A percentile compares a stretch with the other conserved stretches of the same genome.
Evolutionary conservation across 2,113 vertebrate genomes (phyloP).

Genomic region (Porphyrio hochstetteri): DNA sequence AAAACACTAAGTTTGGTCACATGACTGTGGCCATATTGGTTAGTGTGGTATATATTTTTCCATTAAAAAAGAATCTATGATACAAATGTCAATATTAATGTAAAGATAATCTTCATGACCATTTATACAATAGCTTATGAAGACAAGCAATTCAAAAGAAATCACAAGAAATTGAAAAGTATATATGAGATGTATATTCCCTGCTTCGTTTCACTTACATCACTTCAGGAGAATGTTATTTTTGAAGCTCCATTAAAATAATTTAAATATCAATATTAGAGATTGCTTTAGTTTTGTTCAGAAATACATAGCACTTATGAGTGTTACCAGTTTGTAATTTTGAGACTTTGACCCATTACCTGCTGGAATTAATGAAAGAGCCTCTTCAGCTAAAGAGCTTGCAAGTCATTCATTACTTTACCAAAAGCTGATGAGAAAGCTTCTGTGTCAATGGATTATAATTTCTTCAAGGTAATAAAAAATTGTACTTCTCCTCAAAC

Average conservation of each 20-base stretch:
- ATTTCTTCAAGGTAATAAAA: neutral
- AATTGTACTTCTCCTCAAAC: neutral
- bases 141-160: neutral
- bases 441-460: neutral
- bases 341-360: neutral
- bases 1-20: neutral
- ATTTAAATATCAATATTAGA: neutral
- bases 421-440: neutral
- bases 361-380: neutral
- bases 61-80: neutral
- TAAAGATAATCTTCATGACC: neutral
- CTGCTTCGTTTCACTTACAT: neutral
- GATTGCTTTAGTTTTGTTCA: neutral
- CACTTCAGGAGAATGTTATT: neutral
- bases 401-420: neutral
- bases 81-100: neutral
- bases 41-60: neutral
- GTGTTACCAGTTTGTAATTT: neutral
- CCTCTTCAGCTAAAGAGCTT: neutral
- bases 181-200: neutral
- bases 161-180: neutral
- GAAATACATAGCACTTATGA: neutral
- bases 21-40: neutral
- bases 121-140: neutral
- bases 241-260: neutral